Evolutionary conservation across 2,888 invertebrate genomes (phyloP).

Genomic region (Acrobasis suavella): DNA sequence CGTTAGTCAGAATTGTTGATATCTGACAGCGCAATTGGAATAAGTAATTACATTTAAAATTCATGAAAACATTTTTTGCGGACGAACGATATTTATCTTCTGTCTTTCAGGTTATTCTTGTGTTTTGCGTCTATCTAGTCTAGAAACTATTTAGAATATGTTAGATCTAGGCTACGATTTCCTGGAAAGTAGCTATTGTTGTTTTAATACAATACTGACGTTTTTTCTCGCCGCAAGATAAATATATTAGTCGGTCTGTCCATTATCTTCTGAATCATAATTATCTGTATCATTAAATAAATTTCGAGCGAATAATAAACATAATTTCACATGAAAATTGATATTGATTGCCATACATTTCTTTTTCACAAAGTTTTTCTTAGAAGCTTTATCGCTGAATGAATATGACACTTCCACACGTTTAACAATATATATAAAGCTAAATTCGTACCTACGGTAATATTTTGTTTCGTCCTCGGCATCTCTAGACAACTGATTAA

Average conservation of each 20-base stretch:
- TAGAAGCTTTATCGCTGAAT: not conserved
- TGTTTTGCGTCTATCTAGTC: too few relatives aligned
- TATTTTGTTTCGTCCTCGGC: too few relatives aligned
- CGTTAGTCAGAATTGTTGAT: not conserved
- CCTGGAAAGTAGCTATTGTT: slow-evolving; percentile 3
- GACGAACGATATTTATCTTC: not conserved
- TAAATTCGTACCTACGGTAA: too few relatives aligned
- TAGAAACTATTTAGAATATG: too few relatives aligned
- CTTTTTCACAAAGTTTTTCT: too few relatives aligned
- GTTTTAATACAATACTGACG: slow-evolving; percentile 1
- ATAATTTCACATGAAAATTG: not conserved
- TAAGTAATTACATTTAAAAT: not conserved
- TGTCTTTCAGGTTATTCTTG: too few relatives aligned
- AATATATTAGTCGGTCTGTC: not conserved
- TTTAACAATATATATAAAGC: too few relatives aligned
- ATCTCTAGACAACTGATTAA: too few relatives aligned
- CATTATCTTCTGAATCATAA: not conserved
- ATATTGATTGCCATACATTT: too few relatives aligned
- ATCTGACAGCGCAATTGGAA: slow-evolving; percentile 1
- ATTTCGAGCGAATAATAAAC: too few relatives aligned
- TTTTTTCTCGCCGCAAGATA: not conserved
- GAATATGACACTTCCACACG: not conserved
- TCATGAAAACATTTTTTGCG: not conserved
- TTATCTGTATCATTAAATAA: not conserved
- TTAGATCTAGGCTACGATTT: not conserved